Base-by-base conservation (phyloP, 2,888 invertebrate genomes). In the Coelinius sp. region DNA sequence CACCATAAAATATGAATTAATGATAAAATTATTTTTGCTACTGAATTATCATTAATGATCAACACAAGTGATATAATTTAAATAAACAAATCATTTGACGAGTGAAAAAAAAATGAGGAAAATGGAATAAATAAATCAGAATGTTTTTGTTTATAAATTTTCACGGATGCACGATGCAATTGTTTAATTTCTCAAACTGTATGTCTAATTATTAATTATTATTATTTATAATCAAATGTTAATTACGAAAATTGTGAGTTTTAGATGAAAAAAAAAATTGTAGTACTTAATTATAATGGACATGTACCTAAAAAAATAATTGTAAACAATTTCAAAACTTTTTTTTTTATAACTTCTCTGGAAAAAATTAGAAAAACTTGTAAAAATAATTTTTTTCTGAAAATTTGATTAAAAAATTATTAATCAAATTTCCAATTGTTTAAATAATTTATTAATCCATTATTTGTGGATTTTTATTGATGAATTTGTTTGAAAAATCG, bases 11-110 rank as follows among this genome's bases (percentile, higher is more conserved):
- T 56, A 59, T 27, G 63, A 35, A 56, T 22, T 12, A 53, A 67
- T 73, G 27, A 71, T 67, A 1, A 74, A 72, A 67, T 75, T 75
- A 75, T 75, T 76, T 76, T 76, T 76, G 73, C 75, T 75, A 76
- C 75, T 70, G 69, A 73, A 38, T 44, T 68, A 5, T 56, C 25
- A 56, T 56, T 56, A 25, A 56, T 35, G 12, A 38, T 27, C 22
- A 27, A 24, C 6, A n/a, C 27, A 27, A 14, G 14, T 12, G 5
- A 56, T 56, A 24, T 4, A 27, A 56, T 17, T 52, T 20, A 20
- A 14, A 8, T 24, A 38, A 35, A 62, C 31, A 35, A 38, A 7
- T 70, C 31, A 38, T 46, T 20, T 68, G 46, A 68, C 69, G 46
- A 68, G 62, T 67, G n/a, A 56, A 38, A 20, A 66, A 59, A 22